Base-by-base conservation (phyloP, 1,140 invertebrate genomes). In the Orchestia grillus region DNA sequence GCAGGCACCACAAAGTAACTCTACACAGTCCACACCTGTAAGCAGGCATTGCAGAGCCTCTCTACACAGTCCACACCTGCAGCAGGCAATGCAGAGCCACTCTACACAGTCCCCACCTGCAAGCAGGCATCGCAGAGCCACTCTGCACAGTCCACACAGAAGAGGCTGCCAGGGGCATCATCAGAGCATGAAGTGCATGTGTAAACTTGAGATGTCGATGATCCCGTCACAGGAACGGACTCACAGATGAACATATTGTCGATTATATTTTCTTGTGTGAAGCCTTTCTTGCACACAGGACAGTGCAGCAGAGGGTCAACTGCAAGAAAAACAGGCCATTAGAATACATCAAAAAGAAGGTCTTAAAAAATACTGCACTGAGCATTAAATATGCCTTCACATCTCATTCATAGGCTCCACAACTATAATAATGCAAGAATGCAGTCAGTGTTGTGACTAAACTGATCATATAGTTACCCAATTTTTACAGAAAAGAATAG, bases 71-170 rank as follows among this genome's bases (percentile, higher is more conserved):
- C 98, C 19, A 6, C 6, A 53, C 19, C 19, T 19, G 19, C 6
- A 53, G 19, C 47, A 53, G 6, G n/a, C n/a, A n/a, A n/a, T n/a
- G n/a, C n/a, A n/a, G n/a, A n/a, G n/a, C n/a, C n/a, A n/a, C n/a
- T n/a, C 36, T 1, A 15, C 62, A 3, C 62, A 77, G 62, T n/a
- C n/a, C n/a, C 11, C 97, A 98, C 98, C 98, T 98, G 98, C 96
- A 99, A 98, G 98, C 99, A 99, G 97, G 98, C 98, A 97, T 99
- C 98, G 97, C 99, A 99, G 96, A 99, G 98, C 97, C 98, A 99
- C 97, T 99, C 99, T 1, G 98, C 98, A 97, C 99, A 99, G 97
- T 99, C 98, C 0, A 98, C 98, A 97, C 99, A 99, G 98, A 98
- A 99, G 97, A 98, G 98, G 44, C 98, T 98, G 77, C 98, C 98